Evolutionary conservation across 2,888 invertebrate genomes (phyloP), one percentile per base, ranked within the genome.

Genomic region (Cerastoderma edule): DNA sequence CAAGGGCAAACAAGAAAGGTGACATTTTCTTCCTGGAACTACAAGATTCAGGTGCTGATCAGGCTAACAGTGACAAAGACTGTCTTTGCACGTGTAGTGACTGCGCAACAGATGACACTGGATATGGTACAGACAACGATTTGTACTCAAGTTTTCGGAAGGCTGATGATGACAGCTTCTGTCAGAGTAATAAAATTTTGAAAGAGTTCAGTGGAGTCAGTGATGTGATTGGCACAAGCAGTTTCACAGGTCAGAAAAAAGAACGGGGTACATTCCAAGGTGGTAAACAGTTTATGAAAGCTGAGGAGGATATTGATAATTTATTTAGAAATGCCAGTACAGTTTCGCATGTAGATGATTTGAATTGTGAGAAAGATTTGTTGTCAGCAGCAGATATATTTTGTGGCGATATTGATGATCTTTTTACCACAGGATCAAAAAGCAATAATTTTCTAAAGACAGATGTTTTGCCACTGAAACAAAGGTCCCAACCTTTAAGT

Each of bases 11-110:
- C 53, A 75, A 83, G 27, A 76, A 81, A 35, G 89, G 87, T 8
- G 81, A 85, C 54, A 73, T 89, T 28, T 89, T 89, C 66, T 80
- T 83, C 54, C 67, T 89, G 33, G 83, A 89, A 67, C 48, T 85
- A 10, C 83, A 75, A 22, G 60, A 78, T 22, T 35, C 72, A 19
- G n/a, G 48, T 2, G 73, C 39, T 13, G 66, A 66, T 2, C 48
- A 60, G 3, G 27, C 39, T 13, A n/a, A 48, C 16, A 22, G 64
- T 16, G 76, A 76, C 46, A 82, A 76, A 35, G 82, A 76, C 13
- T 74, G 83, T 30, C 19, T 75, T 6, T 79, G 77, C 54, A 48
- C 67, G 2, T 78, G 78, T 50, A 76, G 79, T 63, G 78, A 78
- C 53, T 78, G 79, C 56, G 79, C 82, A 22, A 82, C 83, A 16